Evolutionary conservation across 2,113 vertebrate species (phyloP).

Genomic region (Myocastor coypus): DNA sequence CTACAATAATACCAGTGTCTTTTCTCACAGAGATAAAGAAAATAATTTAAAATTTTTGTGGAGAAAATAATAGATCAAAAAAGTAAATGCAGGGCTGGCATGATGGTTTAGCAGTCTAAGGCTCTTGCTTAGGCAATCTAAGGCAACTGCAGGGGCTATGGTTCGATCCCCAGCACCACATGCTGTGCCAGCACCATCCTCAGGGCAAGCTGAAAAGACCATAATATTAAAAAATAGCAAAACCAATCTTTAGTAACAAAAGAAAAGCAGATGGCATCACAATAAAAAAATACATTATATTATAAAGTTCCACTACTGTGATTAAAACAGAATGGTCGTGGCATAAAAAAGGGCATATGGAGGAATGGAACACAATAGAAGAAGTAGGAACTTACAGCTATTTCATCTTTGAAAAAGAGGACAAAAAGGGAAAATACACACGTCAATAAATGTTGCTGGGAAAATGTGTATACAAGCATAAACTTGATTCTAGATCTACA

Average conservation of each 20-base stretch:
- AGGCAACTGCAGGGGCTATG: too few relatives aligned
- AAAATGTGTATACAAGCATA: not conserved
- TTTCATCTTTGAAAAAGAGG: not conserved
- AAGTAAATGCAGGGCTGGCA: too few relatives aligned
- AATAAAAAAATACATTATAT: not conserved
- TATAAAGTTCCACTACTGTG: not conserved
- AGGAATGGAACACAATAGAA: not conserved
- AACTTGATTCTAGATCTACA: not conserved
- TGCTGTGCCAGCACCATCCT: too few relatives aligned
- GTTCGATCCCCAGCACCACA: too few relatives aligned
- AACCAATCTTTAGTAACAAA: not conserved
- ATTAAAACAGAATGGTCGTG: not conserved
- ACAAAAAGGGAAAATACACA: not conserved
- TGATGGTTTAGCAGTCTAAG: too few relatives aligned
- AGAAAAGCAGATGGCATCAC: not conserved
- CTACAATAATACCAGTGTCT: not conserved
- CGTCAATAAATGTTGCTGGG: not conserved
- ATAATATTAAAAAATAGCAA: too few relatives aligned
- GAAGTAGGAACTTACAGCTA: not conserved
- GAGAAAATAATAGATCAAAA: not conserved
- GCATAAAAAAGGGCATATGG: not conserved
- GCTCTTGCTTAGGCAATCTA: too few relatives aligned
- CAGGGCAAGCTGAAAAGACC: too few relatives aligned
- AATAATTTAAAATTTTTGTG: not conserved
- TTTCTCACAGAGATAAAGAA: not conserved